Conservation (phyloP, 2,888 invertebrate genomes). For the Macrophya annulata region DNA sequence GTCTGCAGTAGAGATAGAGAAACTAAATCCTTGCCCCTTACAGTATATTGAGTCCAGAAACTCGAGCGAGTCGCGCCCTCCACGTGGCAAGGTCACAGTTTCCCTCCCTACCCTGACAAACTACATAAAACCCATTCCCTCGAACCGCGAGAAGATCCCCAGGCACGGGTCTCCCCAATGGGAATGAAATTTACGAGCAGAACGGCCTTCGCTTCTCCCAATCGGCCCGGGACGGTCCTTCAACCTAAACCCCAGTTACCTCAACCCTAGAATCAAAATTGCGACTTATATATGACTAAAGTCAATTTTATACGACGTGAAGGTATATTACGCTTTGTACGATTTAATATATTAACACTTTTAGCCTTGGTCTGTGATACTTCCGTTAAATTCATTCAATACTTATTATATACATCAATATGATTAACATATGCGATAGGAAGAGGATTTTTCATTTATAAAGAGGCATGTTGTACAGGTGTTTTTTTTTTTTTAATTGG, state of each 20-base stretch:
- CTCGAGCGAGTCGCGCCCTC: constrained; percentile 58
- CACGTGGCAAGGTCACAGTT: constrained; percentile 75
- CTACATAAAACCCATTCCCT: constrained; percentile 7
- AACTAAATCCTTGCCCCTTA: constrained; percentile 56
- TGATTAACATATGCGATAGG: no score
- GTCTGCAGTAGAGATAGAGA: constrained; percentile 1
- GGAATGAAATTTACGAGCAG: constrained; percentile 71
- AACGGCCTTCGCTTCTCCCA: constrained; percentile 67
- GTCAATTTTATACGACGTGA: background rate
- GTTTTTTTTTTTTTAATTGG: no score
- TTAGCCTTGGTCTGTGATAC: background rate
- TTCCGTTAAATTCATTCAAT: background rate
- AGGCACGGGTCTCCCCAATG: constrained; percentile 56
- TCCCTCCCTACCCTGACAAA: constrained; percentile 25
- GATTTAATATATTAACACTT: background rate
- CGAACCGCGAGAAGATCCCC: constrained; percentile 51
- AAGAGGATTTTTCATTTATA: background rate
- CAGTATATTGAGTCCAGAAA: constrained; percentile 11
- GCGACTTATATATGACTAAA: background rate
- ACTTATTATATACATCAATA: no score
- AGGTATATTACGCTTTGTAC: no score
- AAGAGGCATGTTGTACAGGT: background rate
- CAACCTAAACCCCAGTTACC: background rate
- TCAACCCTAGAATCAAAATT: constrained; percentile 33
- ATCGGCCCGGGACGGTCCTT: constrained; percentile 44